Base-by-base conservation (phyloP, 2,113 vertebrate genomes). In the Xerus inauris region DNA sequence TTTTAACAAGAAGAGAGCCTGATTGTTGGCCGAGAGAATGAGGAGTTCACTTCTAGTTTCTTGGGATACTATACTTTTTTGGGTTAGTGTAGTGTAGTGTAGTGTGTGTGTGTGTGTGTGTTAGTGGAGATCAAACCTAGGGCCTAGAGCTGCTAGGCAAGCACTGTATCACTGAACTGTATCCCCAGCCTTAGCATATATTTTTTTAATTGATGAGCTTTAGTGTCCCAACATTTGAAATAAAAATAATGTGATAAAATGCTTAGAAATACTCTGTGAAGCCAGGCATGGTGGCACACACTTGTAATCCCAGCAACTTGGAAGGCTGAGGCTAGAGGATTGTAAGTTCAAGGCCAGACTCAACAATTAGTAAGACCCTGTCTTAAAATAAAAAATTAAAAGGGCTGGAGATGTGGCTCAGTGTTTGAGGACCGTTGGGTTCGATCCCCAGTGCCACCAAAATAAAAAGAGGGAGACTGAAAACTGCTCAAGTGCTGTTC, bases 171-270 rank as follows among this genome's bases (percentile, higher is more conserved):
- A 45, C 38, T 79, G 38, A 45, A 30, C 72, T 77, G n/a, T 65
- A 35, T 9, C 30, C 14, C 28, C 6, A 59, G 30, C 64, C 65
- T 20, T 32, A 76, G 42, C 54, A 22, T 72, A 1, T 95, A 16
- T 22, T 22, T 81, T 71, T 89, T 90, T 54, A 76, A 69, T 20
- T 45, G 45, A 20, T 90, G 45, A 93, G 42, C 62, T 59, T 5
- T 49, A 20, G 17, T 80, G 54, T 81, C 80, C n/a, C 30, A 28
- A 26, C 42, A 28, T 95, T 69, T 84, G 64, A 79, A 83, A 19
- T 94, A 87, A 87, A 94, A 92, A 42, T 77, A 71, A 49, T 42
- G 71, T 91, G 71, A 51, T 51, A 28, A 69, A 57, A 65, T 62
- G 67, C 81, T 93, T 49, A 49, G 42, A n/a, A 59, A 59, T 24